Conservation (phyloP, 2,888 invertebrate species). For the Aromia moschata region DNA sequence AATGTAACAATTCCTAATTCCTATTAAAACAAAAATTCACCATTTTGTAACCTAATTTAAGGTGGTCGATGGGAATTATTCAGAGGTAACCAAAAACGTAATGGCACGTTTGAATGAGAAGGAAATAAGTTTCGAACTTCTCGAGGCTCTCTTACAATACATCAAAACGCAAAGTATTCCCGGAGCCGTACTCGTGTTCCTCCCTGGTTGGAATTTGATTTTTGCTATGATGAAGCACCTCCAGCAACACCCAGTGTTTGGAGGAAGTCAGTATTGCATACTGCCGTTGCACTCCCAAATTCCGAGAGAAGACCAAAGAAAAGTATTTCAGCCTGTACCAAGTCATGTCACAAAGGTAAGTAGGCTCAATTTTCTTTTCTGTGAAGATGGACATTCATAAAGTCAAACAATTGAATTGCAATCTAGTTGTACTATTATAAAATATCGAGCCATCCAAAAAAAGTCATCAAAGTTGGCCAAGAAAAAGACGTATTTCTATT, state of each 20-base stretch:
- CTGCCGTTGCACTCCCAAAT: conserved; percentile 98
- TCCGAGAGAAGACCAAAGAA: conserved; percentile 93
- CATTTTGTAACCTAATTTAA: too few relatives aligned
- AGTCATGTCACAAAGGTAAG: conserved; percentile 83
- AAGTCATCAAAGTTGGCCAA: too few relatives aligned
- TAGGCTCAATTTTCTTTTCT: too few relatives aligned
- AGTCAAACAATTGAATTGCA: too few relatives aligned
- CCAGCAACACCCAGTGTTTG: conserved; percentile 72
- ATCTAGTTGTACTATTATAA: too few relatives aligned
- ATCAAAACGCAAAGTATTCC: conserved; percentile 69
- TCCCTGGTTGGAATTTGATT: conserved; percentile 98
- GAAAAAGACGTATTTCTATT: too few relatives aligned
- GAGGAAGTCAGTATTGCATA: conserved; percentile 74
- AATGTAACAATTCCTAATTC: too few relatives aligned
- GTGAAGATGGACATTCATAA: too few relatives aligned
- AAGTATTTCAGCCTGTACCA: conserved; percentile 90
- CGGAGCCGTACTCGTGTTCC: conserved; percentile 91
- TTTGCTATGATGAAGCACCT: conserved; percentile 89
- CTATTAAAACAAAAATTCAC: too few relatives aligned
- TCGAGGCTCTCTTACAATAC: conserved; percentile 79
- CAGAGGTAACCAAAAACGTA: conserved; percentile 71
- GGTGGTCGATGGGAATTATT: conserved; percentile 63
- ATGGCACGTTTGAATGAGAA: conserved; percentile 87
- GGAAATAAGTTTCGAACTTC: conserved; percentile 91
- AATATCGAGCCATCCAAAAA: too few relatives aligned